Evolutionary conservation across 1,140 invertebrate species (phyloP), one percentile per base, ranked within the genome.

Genomic region (Aphelinus atriplicis): DNA sequence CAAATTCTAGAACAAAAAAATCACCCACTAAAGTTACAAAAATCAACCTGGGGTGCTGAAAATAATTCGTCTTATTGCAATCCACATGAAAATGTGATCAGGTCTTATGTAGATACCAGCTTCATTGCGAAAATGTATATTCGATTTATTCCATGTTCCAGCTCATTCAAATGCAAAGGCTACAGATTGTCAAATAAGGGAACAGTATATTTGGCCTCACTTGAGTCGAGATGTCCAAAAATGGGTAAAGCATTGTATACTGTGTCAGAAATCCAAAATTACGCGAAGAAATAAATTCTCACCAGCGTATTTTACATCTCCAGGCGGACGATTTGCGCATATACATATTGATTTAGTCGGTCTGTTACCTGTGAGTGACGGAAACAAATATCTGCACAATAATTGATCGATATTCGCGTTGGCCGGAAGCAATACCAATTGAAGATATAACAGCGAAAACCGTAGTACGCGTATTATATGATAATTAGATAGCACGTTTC

Each of bases 401-500:
- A 4, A 74, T 87, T 0, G 85, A 86, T 61, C 26, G 81, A 5
- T 81, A 77, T 50, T 63, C 81, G 0, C 66, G 80, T 6, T 87
- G 83, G 83, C 80, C 82, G 4, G 83, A 83, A 67, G 83, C 81
- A 2, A 58, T 78, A 1, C 65, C 71, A 9, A 6, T 82, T 7
- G n/a, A 62, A 58, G 65, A 88, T 73, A 81, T 71, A 60, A 73
- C 81, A 7, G 82, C 86, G 42, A 82, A 85, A 58, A 82, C 84
- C 3, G 81, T 85, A 7, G 84, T 83, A 3, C 61, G 70, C 57
- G 77, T 79, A 3, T 78, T 89, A 46, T 26, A 68, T 7, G 53
- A 64, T 0, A 55, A 7, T 2, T 87, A 84, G 83, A 81, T 89
- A 43, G 53, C 78, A 1, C 78, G 83, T 10, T 89, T 81, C 71